Conservation (phyloP, 2,113 vertebrate genomes). For the Thamnophis sirtalis region DNA sequence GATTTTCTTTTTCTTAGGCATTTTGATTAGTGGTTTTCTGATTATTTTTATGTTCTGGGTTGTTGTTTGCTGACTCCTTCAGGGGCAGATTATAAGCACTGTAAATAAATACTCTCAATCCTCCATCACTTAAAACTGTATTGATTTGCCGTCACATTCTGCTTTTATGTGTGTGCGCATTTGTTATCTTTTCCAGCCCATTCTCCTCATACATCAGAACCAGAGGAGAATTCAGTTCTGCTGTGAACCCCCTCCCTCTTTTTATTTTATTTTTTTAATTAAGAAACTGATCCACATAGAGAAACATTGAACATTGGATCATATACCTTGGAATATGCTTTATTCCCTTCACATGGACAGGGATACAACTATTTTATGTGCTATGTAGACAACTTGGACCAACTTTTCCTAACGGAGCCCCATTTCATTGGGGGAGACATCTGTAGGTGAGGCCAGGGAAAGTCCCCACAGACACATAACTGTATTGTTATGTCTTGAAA, state of each 20-base stretch:
- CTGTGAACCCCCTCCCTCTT: neutral
- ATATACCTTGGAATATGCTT: neutral
- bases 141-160: neutral
- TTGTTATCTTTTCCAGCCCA: neutral
- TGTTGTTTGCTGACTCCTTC: neutral
- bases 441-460: neutral
- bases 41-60: neutral
- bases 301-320: neutral
- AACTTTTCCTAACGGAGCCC: neutral
- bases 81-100: neutral
- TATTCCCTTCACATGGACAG: neutral
- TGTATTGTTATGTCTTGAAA: neutral
- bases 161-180: neutral
- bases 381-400: neutral
- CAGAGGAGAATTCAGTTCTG: neutral
- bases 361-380: neutral
- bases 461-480: neutral
- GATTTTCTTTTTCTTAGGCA: neutral
- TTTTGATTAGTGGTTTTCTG: neutral
- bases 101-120: neutral
- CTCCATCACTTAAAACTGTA: neutral
- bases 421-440: neutral
- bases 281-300: neutral
- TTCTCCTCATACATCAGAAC: neutral
- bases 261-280: neutral